Conservation (phyloP, 2,797 vertebrate species). For the Acrossocheilus fasciatus region DNA sequence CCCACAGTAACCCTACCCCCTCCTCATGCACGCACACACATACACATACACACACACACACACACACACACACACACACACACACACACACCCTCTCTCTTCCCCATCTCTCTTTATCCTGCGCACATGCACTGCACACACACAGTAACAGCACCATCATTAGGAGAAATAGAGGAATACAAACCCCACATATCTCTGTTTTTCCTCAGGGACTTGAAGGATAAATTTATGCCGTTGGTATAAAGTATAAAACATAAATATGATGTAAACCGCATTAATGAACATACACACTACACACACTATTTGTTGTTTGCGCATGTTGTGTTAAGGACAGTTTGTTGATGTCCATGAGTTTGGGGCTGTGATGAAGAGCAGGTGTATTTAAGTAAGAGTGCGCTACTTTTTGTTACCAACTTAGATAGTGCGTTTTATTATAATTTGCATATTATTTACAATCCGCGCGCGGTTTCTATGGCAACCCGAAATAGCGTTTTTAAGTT, state of each 20-base stretch:
- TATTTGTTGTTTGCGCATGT: not conserved
- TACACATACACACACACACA: constrained; percentile 47
- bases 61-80: constrained; percentile 55
- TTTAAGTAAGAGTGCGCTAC: constrained; percentile 14
- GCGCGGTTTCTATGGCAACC: constrained; percentile 25
- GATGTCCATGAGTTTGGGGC: constrained; percentile 9
- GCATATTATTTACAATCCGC: constrained; percentile 1
- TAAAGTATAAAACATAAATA: constrained; percentile 15
- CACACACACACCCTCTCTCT: constrained; percentile 19
- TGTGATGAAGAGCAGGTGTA: constrained; percentile 41
- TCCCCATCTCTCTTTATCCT: constrained; percentile 38
- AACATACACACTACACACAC: not conserved
- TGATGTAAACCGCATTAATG: not conserved
- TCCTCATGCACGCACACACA: constrained; percentile 54
- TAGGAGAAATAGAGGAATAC: constrained; percentile 55
- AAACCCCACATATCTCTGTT: constrained; percentile 47
- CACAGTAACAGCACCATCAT: constrained; percentile 63
- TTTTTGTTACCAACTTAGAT: not conserved
- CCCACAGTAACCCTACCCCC: constrained; percentile 64
- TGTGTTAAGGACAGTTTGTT: constrained; percentile 9
- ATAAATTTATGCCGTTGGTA: constrained; percentile 15
- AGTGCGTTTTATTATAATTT: not conserved
- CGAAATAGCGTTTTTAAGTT: constrained; percentile 11
- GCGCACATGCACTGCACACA: constrained; percentile 51
- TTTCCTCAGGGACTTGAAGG: constrained; percentile 29